Evolutionary conservation across 2,888 invertebrate species (phyloP).

Genomic region (Tipula vernalis): DNA sequence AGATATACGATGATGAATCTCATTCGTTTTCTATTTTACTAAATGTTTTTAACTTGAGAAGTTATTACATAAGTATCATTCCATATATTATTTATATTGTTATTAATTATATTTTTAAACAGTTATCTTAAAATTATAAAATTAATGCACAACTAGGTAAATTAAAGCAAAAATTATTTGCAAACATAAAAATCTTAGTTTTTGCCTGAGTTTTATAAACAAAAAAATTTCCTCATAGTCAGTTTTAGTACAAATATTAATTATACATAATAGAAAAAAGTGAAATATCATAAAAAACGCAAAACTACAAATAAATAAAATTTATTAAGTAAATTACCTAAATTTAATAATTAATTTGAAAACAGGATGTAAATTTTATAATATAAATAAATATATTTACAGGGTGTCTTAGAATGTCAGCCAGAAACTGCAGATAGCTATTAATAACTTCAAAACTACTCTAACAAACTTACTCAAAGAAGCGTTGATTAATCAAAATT

Average conservation of each 20-base stretch:
- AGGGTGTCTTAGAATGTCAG: too few species aligned
- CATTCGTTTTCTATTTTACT: not conserved
- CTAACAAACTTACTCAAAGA: too few species aligned
- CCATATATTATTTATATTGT: not conserved
- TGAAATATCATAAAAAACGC: not conserved
- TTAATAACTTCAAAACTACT: too few species aligned
- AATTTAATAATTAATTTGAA: not conserved
- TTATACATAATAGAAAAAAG: not conserved
- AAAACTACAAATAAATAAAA: not conserved
- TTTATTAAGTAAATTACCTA: not conserved
- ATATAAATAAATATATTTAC: too few species aligned
- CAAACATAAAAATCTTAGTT: not conserved
- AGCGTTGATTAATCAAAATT: too few species aligned
- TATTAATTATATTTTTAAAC: not conserved
- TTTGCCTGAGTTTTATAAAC: not conserved
- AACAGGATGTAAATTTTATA: not conserved
- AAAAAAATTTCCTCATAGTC: conserved; percentile 6
- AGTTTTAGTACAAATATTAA: conserved; percentile 10
- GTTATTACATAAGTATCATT: not conserved
- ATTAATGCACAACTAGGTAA: conserved; percentile 8
- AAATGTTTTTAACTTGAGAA: not conserved
- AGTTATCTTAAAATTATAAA: not conserved
- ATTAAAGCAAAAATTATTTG: not conserved
- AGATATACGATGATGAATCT: not conserved
- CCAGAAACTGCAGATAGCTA: too few species aligned